Percentiles rank a stretch among this genome's conserved stretches.
phyloP scores from a whole-genome alignment of 2,797 vertebrate genomes.

The Poeciliopsis gracilis region DNA sequence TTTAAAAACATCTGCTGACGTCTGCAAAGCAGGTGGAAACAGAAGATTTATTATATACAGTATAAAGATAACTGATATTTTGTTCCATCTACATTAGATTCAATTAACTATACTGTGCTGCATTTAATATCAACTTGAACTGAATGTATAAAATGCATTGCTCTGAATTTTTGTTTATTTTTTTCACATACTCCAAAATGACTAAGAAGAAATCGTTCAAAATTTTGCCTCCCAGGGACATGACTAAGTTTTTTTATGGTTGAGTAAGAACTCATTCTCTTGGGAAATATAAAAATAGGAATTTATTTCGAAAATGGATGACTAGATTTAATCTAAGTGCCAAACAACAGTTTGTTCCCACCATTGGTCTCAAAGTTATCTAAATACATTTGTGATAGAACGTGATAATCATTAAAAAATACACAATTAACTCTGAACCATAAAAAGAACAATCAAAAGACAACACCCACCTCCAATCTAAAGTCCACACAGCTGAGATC shows the following conservation, averaged over 20 bases:
- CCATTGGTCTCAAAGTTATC: background rate
- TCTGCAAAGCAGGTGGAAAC: background rate
- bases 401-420: background rate
- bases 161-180: background rate
- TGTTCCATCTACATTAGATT: background rate
- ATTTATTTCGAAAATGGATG: background rate
- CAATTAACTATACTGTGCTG: background rate
- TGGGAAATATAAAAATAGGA: background rate
- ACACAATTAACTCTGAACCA: background rate
- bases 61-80: background rate
- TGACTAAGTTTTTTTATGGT: background rate
- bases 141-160: background rate
- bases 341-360: background rate
- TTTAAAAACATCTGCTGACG: background rate
- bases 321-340: background rate
- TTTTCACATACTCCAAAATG: background rate
- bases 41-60: background rate
- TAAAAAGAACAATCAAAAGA: conserved; percentile 1
- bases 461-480: background rate
- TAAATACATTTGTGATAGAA: conserved; percentile 2
- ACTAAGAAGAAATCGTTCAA: background rate
- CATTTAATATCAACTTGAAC: background rate
- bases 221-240: background rate
- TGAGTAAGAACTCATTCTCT: background rate
- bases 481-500: background rate